Evolutionary conservation across 2,797 vertebrate genomes (phyloP).

Genomic region (Poecilia picta): DNA sequence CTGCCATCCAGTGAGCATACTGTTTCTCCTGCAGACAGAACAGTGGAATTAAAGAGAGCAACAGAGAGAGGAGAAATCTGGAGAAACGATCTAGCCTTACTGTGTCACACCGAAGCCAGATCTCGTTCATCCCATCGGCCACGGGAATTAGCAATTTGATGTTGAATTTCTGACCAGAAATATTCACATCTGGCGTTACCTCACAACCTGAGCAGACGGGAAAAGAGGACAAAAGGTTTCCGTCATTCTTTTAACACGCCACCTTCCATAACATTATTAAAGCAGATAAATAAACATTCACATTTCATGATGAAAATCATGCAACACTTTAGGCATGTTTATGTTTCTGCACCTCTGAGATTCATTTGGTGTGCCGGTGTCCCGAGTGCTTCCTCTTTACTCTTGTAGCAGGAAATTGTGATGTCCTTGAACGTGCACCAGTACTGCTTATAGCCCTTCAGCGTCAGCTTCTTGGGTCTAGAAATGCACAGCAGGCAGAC

Average conservation of each 20-base stretch:
- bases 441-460: constrained; percentile 98
- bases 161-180: constrained; percentile 99
- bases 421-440: constrained; percentile 99
- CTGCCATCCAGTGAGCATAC: constrained; percentile 99
- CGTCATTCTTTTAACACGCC: constrained; percentile 21
- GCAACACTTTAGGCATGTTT: constrained; percentile 19
- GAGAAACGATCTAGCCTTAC: constrained; percentile 72
- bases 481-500: constrained; percentile 31
- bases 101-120: constrained; percentile 97
- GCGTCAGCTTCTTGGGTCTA: constrained; percentile 98
- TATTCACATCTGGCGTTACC: constrained; percentile 99
- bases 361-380: constrained; percentile 97
- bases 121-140: constrained; percentile 99
- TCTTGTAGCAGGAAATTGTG: constrained; percentile 98
- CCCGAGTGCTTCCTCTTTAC: constrained; percentile 94
- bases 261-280: neutral
- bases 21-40: constrained; percentile 89
- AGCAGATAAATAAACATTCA: constrained; percentile 15
- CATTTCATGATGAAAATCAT: constrained; percentile 7
- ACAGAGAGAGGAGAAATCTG: neutral
- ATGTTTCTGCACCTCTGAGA: constrained; percentile 86
- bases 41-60: neutral
- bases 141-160: constrained; percentile 98
- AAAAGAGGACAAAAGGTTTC: constrained; percentile 48
- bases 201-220: constrained; percentile 87